Percentiles rank a stretch among this genome's conserved stretches.
Evolutionary conservation across 2,113 vertebrate genomes (phyloP).

Genomic region (Eudyptes chrysolophus): DNA sequence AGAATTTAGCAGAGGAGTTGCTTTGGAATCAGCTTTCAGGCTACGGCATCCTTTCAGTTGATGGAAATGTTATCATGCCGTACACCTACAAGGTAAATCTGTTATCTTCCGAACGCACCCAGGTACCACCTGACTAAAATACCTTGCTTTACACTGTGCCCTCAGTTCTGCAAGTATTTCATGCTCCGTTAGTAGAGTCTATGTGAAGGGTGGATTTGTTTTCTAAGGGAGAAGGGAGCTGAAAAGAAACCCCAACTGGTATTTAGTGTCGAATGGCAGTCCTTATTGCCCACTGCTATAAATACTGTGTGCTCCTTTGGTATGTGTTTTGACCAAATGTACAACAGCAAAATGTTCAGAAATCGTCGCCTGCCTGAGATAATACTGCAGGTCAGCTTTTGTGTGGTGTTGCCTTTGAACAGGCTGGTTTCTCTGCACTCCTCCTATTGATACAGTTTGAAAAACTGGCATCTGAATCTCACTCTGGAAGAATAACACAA

Average conservation of each 20-base stretch:
- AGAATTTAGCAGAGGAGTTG: neutral
- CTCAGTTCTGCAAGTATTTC: neutral
- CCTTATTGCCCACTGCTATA: neutral
- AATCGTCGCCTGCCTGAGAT: neutral
- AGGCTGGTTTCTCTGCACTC: neutral
- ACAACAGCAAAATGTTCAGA: neutral
- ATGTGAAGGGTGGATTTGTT: neutral
- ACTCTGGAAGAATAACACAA: neutral
- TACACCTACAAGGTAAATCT: neutral
- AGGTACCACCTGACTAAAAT: neutral
- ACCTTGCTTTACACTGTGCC: accelerated
- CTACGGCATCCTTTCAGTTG: neutral
- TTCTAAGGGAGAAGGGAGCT: neutral
- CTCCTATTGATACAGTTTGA: neutral
- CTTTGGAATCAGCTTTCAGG: neutral
- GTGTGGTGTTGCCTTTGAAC: neutral
- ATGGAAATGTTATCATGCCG: neutral
- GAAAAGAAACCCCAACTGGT: neutral
- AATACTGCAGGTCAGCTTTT: neutral
- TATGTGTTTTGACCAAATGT: neutral
- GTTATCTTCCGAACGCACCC: neutral
- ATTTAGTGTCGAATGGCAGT: neutral
- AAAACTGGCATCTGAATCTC: neutral
- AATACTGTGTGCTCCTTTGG: neutral
- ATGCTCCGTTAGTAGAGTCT: neutral